Conservation (phyloP, 1,140 invertebrate species). For the Melitaea cinxia region DNA sequence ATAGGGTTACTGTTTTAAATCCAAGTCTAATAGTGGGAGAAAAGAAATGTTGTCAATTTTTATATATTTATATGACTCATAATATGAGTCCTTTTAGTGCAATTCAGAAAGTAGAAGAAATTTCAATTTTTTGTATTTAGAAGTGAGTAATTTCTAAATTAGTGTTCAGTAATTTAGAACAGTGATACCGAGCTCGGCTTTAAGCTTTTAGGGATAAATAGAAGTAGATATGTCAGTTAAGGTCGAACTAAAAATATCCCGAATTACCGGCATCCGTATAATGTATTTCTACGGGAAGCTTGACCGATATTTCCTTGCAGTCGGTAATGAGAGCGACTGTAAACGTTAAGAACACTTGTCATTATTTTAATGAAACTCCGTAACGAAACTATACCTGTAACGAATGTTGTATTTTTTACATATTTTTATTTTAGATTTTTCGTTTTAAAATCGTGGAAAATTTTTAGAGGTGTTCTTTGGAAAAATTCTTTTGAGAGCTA, state of each 20-base stretch:
- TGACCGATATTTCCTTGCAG: conserved; percentile 9
- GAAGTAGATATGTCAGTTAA: background rate
- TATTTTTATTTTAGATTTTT: conserved; percentile 3
- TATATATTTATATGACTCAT: too few relatives aligned
- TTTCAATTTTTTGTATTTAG: too few relatives aligned
- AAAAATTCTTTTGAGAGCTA: background rate
- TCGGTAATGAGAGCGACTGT: conserved; percentile 10
- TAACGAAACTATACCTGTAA: conserved; percentile 11
- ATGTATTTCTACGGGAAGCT: conserved; percentile 9
- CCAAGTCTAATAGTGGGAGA: too few relatives aligned
- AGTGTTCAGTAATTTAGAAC: too few relatives aligned
- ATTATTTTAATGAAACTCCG: conserved; percentile 11
- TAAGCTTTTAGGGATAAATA: background rate
- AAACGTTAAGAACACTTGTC: conserved; percentile 10
- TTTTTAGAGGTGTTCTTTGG: background rate
- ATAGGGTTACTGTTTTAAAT: too few relatives aligned
- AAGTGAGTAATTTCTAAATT: too few relatives aligned
- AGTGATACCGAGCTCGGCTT: background rate
- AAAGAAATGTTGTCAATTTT: too few relatives aligned
- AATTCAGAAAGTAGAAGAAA: too few relatives aligned
- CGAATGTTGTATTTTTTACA: background rate
- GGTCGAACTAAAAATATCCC: background rate
- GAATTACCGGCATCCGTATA: background rate
- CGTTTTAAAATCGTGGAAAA: background rate
- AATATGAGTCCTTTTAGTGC: too few relatives aligned